Percentiles rank a stretch among this genome's conserved stretches.
These are phyloP conservation scores for Elanus axillaris DNA, from an alignment of 2,113 vertebrate species.

Conservation along the genomic window DNA sequence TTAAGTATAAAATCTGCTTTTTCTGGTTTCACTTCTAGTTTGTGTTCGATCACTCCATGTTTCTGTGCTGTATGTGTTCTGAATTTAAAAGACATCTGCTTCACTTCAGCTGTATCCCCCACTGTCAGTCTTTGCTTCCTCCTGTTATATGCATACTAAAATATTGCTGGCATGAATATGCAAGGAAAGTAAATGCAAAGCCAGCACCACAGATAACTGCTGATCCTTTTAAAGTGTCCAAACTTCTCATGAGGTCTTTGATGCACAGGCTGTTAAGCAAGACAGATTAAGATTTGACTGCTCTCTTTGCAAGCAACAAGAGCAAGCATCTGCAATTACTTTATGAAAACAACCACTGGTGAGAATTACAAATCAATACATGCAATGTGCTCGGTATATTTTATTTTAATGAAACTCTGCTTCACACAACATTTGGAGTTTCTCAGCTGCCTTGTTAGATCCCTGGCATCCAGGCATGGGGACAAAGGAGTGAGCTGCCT, in stretches of 20 bases:
- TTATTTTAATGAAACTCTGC: slow-evolving; percentile 12
- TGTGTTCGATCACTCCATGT: slow-evolving; percentile 26
- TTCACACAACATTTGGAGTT: background rate
- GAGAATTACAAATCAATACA: slow-evolving; percentile 47
- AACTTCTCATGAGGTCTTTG: slow-evolving; percentile 12
- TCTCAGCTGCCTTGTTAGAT: background rate
- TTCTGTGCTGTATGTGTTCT: slow-evolving; percentile 38
- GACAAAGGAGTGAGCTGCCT: background rate
- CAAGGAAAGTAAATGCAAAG: slow-evolving; percentile 32
- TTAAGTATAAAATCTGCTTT: background rate
- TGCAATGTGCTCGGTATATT: background rate
- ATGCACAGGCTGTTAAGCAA: slow-evolving; percentile 23
- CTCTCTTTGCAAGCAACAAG: background rate
- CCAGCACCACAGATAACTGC: slow-evolving; percentile 40
- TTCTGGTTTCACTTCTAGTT: slow-evolving; percentile 3
- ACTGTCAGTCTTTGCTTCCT: slow-evolving; percentile 34
- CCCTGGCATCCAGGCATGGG: background rate
- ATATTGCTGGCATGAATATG: slow-evolving; percentile 47
- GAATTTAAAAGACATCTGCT: slow-evolving; percentile 61
- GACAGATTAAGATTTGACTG: background rate
- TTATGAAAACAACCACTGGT: slow-evolving; percentile 1
- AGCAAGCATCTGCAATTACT: slow-evolving; percentile 46
- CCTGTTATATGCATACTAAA: slow-evolving; percentile 1
- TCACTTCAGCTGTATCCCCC: slow-evolving; percentile 48
- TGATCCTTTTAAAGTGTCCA: slow-evolving; percentile 44